These are phyloP conservation scores for Nyctibius bracteatus DNA, from an alignment of 2,113 vertebrate genomes.

Conservation along the genomic window DNA sequence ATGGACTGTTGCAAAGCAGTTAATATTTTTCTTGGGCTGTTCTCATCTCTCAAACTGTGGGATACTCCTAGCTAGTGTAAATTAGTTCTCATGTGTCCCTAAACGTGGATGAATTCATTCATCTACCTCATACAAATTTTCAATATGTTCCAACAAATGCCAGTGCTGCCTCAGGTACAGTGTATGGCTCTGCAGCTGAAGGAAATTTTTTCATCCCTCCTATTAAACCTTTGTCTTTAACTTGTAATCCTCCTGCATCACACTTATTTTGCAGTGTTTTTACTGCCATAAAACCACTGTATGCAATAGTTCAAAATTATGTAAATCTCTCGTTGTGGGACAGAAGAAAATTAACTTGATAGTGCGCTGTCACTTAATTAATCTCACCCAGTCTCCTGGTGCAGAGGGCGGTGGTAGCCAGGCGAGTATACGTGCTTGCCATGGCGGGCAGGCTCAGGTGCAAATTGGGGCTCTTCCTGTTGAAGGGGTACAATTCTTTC, in stretches of 20 bases:
- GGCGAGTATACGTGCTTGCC: neutral
- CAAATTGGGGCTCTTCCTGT: accelerated
- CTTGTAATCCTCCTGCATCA: neutral
- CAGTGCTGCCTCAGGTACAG: neutral
- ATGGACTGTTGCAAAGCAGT: neutral
- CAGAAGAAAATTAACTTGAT: neutral
- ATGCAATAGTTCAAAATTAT: neutral
- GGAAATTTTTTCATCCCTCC: neutral
- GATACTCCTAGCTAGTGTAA: neutral
- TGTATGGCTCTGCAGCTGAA: neutral
- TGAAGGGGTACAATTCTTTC: neutral
- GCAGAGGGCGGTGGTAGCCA: accelerated
- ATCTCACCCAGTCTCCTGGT: accelerated
- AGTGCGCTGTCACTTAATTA: neutral
- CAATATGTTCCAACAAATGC: slow-evolving; percentile 37
- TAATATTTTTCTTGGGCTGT: neutral
- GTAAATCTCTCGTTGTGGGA: neutral
- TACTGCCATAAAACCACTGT: neutral
- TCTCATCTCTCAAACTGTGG: neutral
- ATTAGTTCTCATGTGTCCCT: neutral
- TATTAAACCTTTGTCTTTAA: neutral
- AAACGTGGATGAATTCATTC: neutral
- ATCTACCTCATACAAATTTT: neutral
- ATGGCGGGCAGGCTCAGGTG: neutral
- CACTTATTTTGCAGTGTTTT: neutral